Conservation (phyloP, 2,888 invertebrate species). For the Lampropteryx suffumata region DNA sequence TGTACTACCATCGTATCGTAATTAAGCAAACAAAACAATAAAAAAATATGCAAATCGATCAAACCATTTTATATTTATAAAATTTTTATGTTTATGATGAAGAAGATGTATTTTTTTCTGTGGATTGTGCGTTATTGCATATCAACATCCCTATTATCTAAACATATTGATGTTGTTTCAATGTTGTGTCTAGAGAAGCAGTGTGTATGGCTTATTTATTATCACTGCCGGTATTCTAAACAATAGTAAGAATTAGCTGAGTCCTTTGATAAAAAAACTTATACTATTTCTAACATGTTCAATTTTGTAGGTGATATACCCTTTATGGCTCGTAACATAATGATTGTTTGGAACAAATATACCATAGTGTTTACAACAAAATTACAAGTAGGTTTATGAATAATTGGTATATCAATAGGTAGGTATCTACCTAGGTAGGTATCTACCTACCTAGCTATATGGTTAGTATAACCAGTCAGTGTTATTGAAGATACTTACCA, state of each 20-base stretch:
- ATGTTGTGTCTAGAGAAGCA: conserved; percentile 42
- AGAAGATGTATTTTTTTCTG: too few species aligned
- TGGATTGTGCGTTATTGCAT: too few species aligned
- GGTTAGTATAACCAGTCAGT: conserved; percentile 76
- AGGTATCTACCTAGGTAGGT: not conserved
- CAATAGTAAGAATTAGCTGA: conserved; percentile 62
- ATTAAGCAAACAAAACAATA: too few species aligned
- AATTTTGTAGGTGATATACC: conserved; percentile 76
- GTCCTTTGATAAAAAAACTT: conserved; percentile 81
- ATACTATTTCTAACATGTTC: conserved; percentile 77
- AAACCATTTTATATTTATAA: too few species aligned
- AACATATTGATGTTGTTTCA: conserved; percentile 36
- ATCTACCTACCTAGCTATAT: conserved; percentile 22
- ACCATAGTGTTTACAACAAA: conserved; percentile 54
- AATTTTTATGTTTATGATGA: too few species aligned
- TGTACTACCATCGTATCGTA: too few species aligned
- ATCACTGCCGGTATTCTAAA: conserved; percentile 78
- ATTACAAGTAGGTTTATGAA: conserved; percentile 59
- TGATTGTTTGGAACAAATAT: conserved; percentile 75
- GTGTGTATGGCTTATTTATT: conserved; percentile 69
- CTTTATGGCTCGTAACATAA: conserved; percentile 67
- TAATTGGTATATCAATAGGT: conserved; percentile 43
- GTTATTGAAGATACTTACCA: conserved; percentile 72
- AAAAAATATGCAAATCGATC: too few species aligned
- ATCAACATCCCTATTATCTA: too few species aligned